Evolutionary conservation across 2,113 vertebrate species (phyloP), one percentile per base, ranked within the genome.

Genomic region (Thunnus thynnus): DNA sequence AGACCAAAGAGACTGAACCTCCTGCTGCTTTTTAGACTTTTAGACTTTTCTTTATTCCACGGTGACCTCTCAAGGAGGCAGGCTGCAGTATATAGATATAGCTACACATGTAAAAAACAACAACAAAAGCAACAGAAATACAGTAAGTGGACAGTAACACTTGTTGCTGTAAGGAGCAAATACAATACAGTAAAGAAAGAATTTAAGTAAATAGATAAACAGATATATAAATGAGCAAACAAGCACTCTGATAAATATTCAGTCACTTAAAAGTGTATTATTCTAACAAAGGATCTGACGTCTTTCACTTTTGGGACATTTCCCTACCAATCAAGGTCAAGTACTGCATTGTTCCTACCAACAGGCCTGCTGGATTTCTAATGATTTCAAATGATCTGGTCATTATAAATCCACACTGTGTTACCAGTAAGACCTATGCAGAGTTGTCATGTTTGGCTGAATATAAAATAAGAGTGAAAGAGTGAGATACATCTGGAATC

Each of bases 1-100:
- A 79, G 41, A 52, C 36, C 65, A 62, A 67, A 80, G 76, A 68
- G 72, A 58, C 52, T 9, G 57, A 82, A 63, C 71, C 65, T 68
- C 72, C 76, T 69, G 76, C 76, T 83, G 56, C 50, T 72, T 61
- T 62, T 63, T 5, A 46, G 1, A 41, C 36, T 41, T 41, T 41
- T 41, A 41, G 63, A 57, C 72, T 60, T 80, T 62, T 32, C 64
- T 52, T 68, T 78, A 41, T 50, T 76, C 62, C 10, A 56, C 11
- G 0, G 41, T 51, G 55, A 81, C 48, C 48, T 27, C 48, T 62
- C 2, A 10, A 51, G 47, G 47, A 55, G 55, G 41, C 36, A 7
- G 36, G 36, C 36, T 41, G 36, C 6, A 1, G 36, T 16, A 1
- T 5, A 10, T 4, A 46, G 69, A 71, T 20, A 41, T 41, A 36